Percentiles rank a stretch among this genome's conserved stretches.
These are phyloP conservation scores for Zosterops pallidus DNA, from an alignment of 2,113 vertebrate species.

Conservation along the genomic window DNA sequence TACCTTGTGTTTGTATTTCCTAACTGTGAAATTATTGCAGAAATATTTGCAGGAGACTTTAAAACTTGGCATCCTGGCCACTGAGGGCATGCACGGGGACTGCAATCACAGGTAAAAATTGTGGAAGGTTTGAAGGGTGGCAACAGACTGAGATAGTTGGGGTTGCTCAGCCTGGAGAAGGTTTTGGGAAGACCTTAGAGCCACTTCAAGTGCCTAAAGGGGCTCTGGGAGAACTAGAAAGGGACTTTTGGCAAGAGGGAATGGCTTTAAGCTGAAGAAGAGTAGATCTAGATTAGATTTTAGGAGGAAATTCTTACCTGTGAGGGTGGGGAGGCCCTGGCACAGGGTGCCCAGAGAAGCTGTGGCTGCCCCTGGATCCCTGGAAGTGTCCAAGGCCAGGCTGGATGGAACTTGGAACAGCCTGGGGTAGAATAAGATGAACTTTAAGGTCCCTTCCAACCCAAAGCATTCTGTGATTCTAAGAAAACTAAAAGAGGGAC, in stretches of 20 bases:
- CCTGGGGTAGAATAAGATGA: neutral
- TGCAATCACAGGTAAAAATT: neutral
- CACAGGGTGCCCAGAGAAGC: neutral
- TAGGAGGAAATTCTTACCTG: neutral
- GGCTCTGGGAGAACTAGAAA: neutral
- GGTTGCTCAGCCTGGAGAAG: neutral
- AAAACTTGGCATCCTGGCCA: neutral
- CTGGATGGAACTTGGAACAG: fast-evolving
- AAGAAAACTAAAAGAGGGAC: neutral
- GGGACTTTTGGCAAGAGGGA: neutral
- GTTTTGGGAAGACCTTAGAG: neutral
- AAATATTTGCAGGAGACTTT: neutral
- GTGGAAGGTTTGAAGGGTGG: neutral
- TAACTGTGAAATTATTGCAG: neutral
- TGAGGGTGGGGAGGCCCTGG: fast-evolving
- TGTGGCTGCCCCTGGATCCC: neutral
- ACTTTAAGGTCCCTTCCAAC: neutral
- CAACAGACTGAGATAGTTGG: neutral
- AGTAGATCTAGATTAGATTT: neutral
- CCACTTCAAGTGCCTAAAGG: neutral
- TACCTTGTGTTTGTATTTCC: neutral
- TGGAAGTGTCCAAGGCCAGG: neutral
- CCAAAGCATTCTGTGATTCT: neutral
- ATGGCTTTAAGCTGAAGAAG: neutral
- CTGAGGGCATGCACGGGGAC: neutral